phyloP scores from a whole-genome alignment of 2,888 invertebrate species.

The Pseudanteris insignis region DNA sequence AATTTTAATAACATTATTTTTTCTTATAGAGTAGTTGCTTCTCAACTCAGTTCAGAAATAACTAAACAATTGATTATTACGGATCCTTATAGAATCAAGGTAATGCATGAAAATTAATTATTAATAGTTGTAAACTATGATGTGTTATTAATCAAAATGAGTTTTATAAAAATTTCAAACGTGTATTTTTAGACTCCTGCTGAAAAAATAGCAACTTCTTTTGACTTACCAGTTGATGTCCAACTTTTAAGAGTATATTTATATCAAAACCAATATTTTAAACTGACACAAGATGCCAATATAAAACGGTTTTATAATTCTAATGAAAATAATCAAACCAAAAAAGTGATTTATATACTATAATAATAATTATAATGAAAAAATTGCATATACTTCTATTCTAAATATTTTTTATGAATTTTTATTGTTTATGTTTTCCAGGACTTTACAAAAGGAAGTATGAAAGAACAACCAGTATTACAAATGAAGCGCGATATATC shows the following conservation, averaged over 20 bases:
- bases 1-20: too few species aligned
- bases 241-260: slow-evolving; percentile 83
- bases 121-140: too few species aligned
- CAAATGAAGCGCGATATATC: slow-evolving; percentile 83
- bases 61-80: slow-evolving; percentile 84
- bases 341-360: slow-evolving; percentile 55
- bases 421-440: too few species aligned
- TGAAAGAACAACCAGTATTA: slow-evolving; percentile 68
- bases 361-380: too few species aligned
- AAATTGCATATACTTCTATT: too few species aligned
- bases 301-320: slow-evolving; percentile 53
- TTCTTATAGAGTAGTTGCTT: slow-evolving; percentile 77
- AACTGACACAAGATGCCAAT: slow-evolving; percentile 54
- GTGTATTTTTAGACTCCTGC: slow-evolving; percentile 77
- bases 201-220: slow-evolving; percentile 73
- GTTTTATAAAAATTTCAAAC: too few species aligned
- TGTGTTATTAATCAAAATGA: too few species aligned
- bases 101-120: slow-evolving; percentile 47
- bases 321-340: slow-evolving; percentile 48
- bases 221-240: slow-evolving; percentile 82
- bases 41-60: slow-evolving; percentile 74
- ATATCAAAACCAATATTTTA: slow-evolving; percentile 70
- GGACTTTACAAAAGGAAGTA: slow-evolving; percentile 60
- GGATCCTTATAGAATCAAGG: slow-evolving; percentile 84
- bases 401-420: too few species aligned